Base-by-base conservation (phyloP, 2,797 vertebrate species). In the Crenuchus spilurus region DNA sequence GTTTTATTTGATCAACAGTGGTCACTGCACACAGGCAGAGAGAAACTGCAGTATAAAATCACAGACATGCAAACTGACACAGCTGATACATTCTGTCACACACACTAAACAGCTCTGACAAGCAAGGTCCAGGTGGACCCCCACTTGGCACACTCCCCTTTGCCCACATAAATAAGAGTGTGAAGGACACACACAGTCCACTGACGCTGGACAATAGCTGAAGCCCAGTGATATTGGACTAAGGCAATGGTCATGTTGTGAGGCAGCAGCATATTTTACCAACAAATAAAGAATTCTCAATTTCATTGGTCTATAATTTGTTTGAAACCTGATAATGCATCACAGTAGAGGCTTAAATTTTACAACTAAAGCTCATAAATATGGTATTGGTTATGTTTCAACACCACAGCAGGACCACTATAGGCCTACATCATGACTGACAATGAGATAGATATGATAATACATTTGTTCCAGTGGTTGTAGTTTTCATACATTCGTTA, bases 171-270 rank as follows among this genome's bases (percentile, higher is more conserved):
- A 78, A 79, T 82, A 71, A 75, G 44, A 55, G 62, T 24, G 37
- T 77, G 58, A 80, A 74, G 48, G 68, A 71, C 81, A 74, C 46
- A 70, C 78, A 30, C 67, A 42, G 62, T 76, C 49, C 64, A 75
- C 24, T 54, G 49, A 66, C 2, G 28, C 30, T 18, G 22, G 49
- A 31, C 42, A 51, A 63, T 22, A 77, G 46, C 73, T 77, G 49
- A 65, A 76, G 44, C 60, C 49, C 42, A 74, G 31, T 74, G 61
- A 77, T 39, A n/a, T 28, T 41, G 62, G 44, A 48, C 46, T 31
- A 72, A 65, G 57, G 54, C 44, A 61, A 20, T 9, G 41, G 37
- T 31, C 16, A 48, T 58, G 62, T 37, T 37, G 44, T 41, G 35
- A 74, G 39, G 68, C 62, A 70, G 67, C 54, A 60, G 44, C 35